Evolutionary conservation across 2,888 invertebrate species (phyloP).

Genomic region (Oligia latruncula): DNA sequence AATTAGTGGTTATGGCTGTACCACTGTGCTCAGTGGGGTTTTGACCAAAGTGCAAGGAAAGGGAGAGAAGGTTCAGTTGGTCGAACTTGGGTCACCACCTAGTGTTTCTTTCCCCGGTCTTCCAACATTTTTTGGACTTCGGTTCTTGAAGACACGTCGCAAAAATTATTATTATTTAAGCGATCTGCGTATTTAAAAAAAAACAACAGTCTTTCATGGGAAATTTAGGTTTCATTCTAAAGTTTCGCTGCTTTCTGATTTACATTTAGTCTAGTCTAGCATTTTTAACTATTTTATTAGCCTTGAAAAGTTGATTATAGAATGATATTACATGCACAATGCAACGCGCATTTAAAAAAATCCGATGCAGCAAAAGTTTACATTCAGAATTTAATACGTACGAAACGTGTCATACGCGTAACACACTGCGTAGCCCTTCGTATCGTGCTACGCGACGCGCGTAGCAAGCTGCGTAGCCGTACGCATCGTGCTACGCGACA

Average conservation of each 20-base stretch:
- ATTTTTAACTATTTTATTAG: neutral
- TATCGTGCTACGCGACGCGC: neutral
- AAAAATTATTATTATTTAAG: neutral
- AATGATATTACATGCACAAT: neutral
- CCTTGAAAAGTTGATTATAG: neutral
- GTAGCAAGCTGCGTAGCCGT: too few relatives aligned
- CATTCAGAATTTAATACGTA: neutral
- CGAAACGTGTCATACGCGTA: neutral
- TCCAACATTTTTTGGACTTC: neutral
- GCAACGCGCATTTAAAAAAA: too few relatives aligned
- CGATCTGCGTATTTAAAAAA: too few relatives aligned
- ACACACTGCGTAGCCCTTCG: neutral
- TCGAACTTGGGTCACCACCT: neutral
- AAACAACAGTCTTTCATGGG: neutral
- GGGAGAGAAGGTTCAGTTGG: slow-evolving; percentile 38
- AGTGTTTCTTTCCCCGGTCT: neutral
- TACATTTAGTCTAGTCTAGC: neutral
- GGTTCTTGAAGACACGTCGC: neutral
- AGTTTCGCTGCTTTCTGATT: too few relatives aligned
- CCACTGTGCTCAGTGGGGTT: slow-evolving; percentile 42
- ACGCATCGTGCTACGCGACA: neutral
- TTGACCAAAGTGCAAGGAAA: slow-evolving; percentile 9
- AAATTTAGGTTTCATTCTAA: neutral
- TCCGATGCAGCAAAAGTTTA: neutral
- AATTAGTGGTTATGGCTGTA: slow-evolving; percentile 82